These are phyloP conservation scores for Lithobates pipiens DNA, from an alignment of 2,797 vertebrate genomes.

Conservation along the genomic window DNA sequence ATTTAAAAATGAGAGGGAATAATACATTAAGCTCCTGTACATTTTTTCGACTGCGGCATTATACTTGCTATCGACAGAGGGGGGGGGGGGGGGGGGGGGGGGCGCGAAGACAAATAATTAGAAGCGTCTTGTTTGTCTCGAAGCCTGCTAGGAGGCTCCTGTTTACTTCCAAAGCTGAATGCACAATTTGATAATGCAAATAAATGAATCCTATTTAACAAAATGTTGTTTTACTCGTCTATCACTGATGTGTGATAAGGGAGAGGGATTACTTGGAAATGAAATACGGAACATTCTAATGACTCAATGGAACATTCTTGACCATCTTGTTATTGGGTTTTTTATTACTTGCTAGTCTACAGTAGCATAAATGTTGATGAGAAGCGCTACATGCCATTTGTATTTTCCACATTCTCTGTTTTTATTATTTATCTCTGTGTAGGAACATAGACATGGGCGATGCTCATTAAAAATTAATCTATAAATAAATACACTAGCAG, in stretches of 20 bases:
- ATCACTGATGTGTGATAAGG: not conserved
- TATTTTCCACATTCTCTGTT: not conserved
- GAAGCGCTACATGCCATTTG: not conserved
- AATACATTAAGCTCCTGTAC: not conserved
- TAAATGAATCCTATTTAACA: slow-evolving; percentile 4
- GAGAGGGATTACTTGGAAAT: not conserved
- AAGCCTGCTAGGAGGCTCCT: slow-evolving; percentile 2
- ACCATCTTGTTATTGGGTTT: not conserved
- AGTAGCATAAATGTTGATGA: not conserved
- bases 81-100: not conserved
- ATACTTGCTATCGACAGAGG: no score
- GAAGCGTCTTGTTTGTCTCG: slow-evolving; percentile 6
- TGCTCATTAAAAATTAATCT: not conserved
- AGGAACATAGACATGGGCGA: not conserved
- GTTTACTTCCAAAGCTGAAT: not conserved
- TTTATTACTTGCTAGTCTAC: not conserved
- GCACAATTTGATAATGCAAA: slow-evolving; percentile 10
- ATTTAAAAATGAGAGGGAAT: slow-evolving; percentile 22
- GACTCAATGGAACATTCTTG: not conserved
- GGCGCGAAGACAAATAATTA: slow-evolving; percentile 16
- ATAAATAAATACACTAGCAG: not conserved
- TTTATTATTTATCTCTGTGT: not conserved
- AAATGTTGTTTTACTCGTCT: not conserved
- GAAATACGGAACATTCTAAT: not conserved
- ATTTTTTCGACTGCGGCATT: not conserved